phyloP scores from a whole-genome alignment of 2,797 vertebrate species.

The Peromyscus eremicus region DNA sequence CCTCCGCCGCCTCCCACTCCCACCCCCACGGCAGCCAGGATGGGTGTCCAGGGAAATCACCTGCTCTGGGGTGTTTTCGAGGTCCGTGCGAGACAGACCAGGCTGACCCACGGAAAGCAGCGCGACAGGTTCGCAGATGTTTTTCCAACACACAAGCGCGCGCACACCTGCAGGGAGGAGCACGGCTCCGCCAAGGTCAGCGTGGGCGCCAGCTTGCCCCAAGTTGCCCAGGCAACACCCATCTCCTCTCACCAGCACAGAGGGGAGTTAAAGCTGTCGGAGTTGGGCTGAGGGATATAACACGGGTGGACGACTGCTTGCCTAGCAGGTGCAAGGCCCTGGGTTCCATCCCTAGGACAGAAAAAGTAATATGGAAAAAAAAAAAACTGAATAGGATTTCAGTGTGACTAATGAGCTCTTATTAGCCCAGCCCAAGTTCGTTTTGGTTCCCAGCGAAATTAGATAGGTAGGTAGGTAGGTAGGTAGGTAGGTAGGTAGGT shows the following conservation, averaged over 20 bases:
- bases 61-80: not conserved
- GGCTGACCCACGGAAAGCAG: not conserved
- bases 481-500: not conserved
- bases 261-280: not conserved
- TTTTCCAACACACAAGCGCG: not conserved
- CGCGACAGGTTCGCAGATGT: constrained; percentile 19
- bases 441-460: not conserved
- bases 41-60: not conserved
- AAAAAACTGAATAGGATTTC: constrained; percentile 5
- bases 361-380: not conserved
- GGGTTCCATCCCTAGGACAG: not conserved
- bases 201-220: not conserved
- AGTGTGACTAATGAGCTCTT: constrained; percentile 19
- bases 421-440: constrained; percentile 38
- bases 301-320: not conserved
- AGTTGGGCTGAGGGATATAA: not conserved
- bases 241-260: not conserved
- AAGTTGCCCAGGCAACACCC: not conserved
- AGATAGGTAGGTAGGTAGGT: not conserved
- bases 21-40: not conserved
- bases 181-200: not conserved
- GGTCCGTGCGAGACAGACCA: not conserved
- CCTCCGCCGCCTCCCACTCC: not conserved
- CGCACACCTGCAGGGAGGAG: constrained; percentile 21
- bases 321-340: not conserved